Base-by-base conservation (phyloP, 1,140 invertebrate species). In the Brachionus calyciflorus region DNA sequence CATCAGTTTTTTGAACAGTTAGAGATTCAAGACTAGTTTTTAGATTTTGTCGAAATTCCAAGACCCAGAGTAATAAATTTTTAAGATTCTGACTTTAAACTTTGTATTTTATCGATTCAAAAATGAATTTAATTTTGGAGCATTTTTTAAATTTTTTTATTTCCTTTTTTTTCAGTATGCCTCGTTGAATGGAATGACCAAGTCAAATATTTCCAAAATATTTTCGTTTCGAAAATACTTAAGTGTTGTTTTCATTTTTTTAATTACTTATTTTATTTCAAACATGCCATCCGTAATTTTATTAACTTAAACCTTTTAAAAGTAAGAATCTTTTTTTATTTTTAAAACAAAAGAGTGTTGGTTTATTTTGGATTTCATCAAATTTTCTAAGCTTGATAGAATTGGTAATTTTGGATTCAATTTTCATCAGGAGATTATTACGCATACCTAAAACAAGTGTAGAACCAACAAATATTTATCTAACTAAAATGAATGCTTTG, bases 181-280 rank as follows among this genome's bases (percentile, higher is more conserved):
- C 5, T 65, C 60, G 12, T 24, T 65, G 30, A 65, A 65, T 41
- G 19, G 17, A n/a, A 24, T 44, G 9, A 14, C 19, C 2, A 65
- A 65, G 24, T 26, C 41, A 44, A 26, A 19, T 5, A 12, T 65
- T 24, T 37, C 37, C 41, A 44, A 41, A 26, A 41, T 65, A 26
- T 65, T 65, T 44, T 65, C 60, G 21, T 44, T 65, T 24, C 21
- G 60, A 26, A 65, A 65, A 65, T 65, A 65, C 24, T 24, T 65
- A 19, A 65, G 60, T 44, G 44, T 65, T 41, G 41, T 28, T 2
- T 65, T 65, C 26, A 44, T 65, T 44, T 12, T 21, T 3, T 21
- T 65, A n/a, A 65, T 65, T 24, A 9, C 60, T 24, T 65, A 44
- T 65, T 65, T 65, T 44, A 65, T 65, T 44, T 65, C 60, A 21